Conservation (phyloP, 1,140 invertebrate genomes). For the Drosophila melanogaster region DNA sequence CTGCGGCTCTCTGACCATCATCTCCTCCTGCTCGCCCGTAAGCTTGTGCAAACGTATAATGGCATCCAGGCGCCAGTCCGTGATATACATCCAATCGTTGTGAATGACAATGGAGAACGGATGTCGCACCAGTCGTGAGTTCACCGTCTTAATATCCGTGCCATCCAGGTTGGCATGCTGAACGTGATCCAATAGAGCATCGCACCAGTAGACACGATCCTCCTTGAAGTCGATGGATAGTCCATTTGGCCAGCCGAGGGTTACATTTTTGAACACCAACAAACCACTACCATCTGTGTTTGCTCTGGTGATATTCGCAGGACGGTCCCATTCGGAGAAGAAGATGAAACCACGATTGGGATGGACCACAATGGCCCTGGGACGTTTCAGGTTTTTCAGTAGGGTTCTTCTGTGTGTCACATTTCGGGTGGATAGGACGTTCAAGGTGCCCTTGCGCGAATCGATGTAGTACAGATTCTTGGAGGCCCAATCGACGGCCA, state of each 20-base stretch:
- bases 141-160: constrained; percentile 95
- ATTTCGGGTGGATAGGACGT: constrained; percentile 95
- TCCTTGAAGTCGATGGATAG: constrained; percentile 95
- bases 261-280: constrained; percentile 95
- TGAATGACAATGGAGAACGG: constrained; percentile 98
- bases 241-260: constrained; percentile 98
- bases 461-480: constrained; percentile 99
- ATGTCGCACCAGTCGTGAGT: constrained; percentile 94
- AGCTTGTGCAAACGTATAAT: constrained; percentile 96
- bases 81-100: constrained; percentile 97
- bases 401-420: constrained; percentile 93
- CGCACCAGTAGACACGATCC: constrained; percentile 97
- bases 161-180: constrained; percentile 98
- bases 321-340: constrained; percentile 98
- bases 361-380: constrained; percentile 97
- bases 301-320: constrained; percentile 96
- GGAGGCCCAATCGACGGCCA: constrained; percentile 98
- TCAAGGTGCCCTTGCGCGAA: constrained; percentile 96
- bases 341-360: constrained; percentile 97
- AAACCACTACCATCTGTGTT: constrained; percentile 94
- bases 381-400: constrained; percentile 94
- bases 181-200: constrained; percentile 97
- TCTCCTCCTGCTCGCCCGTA: constrained; percentile 93
- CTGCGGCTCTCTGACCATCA: constrained; percentile 94
- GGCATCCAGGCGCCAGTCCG: constrained; percentile 98